Conservation (phyloP, 2,113 vertebrate genomes). For the Entelurus aequoreus region DNA sequence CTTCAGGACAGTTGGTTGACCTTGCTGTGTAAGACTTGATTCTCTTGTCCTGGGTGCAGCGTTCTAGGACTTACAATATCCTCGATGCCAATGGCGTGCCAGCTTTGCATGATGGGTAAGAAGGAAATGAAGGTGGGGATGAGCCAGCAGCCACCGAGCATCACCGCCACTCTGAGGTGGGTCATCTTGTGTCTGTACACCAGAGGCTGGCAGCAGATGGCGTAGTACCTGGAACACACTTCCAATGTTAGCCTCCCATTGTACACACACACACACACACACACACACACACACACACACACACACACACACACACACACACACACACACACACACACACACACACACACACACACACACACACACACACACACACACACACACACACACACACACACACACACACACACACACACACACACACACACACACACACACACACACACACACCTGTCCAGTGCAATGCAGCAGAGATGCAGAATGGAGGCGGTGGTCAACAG, state of each 20-base stretch:
- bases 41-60: slow-evolving; percentile 1
- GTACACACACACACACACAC: no score
- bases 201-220: slow-evolving; percentile 78
- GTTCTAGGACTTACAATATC: slow-evolving; percentile 63
- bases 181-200: slow-evolving; percentile 80
- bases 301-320: no score
- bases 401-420: background rate
- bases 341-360: no score
- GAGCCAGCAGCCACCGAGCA: slow-evolving; percentile 77
- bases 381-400: no score
- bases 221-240: slow-evolving; percentile 68
- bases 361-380: no score
- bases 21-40: slow-evolving; percentile 4
- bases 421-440: background rate
- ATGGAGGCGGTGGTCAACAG: slow-evolving; percentile 75
- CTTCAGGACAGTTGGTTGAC: slow-evolving; percentile 13
- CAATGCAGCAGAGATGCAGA: slow-evolving; percentile 79
- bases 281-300: no score
- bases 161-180: slow-evolving; percentile 67
- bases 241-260: background rate
- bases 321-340: slow-evolving; percentile 1
- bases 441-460: slow-evolving; percentile 67
- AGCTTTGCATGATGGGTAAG: slow-evolving; percentile 79
- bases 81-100: slow-evolving; percentile 77
- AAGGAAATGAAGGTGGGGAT: slow-evolving; percentile 78